Evolutionary conservation across 2,888 invertebrate species (phyloP), one percentile per base, ranked within the genome.

Genomic region (Monoplex corrugatus): DNA sequence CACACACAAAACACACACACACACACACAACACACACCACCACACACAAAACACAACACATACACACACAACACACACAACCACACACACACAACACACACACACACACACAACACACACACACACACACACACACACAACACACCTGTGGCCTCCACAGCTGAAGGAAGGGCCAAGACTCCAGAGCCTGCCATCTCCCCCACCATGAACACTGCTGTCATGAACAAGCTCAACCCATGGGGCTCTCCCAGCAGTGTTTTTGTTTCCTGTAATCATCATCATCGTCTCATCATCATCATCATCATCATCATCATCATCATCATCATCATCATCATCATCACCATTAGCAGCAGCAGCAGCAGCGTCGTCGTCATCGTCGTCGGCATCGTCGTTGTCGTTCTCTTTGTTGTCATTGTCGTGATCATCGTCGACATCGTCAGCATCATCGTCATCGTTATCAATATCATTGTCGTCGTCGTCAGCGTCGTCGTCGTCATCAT

Each of bases 131-230:
- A 50, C 50, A 50, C 50, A 50, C 50, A 50, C 50, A 50, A 50
- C 85, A 91, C 94, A 97, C 97, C 97, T 92, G 97, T 97, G 93
- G 97, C 97, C 86, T 97, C 97, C 57, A 97, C 96, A 0, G 97
- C 97, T 91, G 96, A 95, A 0, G 97, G 97, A 57, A 97, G 96
- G 0, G 97, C 97, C 91, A 98, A 96, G n/a, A 97, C 97, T 0
- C 97, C 97, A 93, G 97, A 97, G 80, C 97, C 97, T 16, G 72
- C 86, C 89, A 89, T 89, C 86, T 86, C 86, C 13, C 80, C 86
- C 82, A 89, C 83, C 63, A 87, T 89, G 63, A 87, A 80, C 68
- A 87, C 80, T 28, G 86, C 72, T 19, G 80, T 57, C 72, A 80
- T 89, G 16, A 89, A n/a, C 72, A 85, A 95, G 0, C 93, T 93